Percentiles rank a stretch among this genome's conserved stretches.
Evolutionary conservation across 1,140 invertebrate species (phyloP).

Genomic region (Heliconius congener): DNA sequence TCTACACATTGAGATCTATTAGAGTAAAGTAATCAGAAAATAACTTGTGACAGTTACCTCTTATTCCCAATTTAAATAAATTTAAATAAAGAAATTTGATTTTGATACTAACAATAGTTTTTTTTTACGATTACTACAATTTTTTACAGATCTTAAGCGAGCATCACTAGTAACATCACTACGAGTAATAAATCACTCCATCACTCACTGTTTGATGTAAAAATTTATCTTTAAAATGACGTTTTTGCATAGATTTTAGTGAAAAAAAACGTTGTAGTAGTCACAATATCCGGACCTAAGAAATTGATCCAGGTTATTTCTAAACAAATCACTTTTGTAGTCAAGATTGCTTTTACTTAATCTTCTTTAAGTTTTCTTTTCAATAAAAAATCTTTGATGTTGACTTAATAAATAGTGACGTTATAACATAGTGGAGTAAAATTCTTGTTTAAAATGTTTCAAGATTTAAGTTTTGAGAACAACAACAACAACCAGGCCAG

Average conservation of each 20-base stretch:
- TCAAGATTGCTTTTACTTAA: background rate
- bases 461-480: background rate
- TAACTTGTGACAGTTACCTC: too few species aligned
- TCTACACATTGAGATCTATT: too few species aligned
- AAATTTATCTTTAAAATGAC: background rate
- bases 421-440: background rate
- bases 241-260: background rate
- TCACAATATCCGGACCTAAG: conserved; percentile 5
- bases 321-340: background rate
- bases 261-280: background rate
- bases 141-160: too few species aligned
- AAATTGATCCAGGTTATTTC: background rate
- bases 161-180: too few species aligned
- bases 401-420: background rate
- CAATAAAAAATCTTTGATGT: background rate
- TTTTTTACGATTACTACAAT: too few species aligned
- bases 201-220: background rate
- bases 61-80: too few species aligned
- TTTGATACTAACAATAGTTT: too few species aligned
- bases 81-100: too few species aligned
- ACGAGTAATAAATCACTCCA: background rate
- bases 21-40: too few species aligned
- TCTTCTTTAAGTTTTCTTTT: background rate
- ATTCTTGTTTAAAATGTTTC: background rate
- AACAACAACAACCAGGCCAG: background rate